A percentile compares a stretch with the other conserved stretches of the same genome.
Evolutionary conservation across 2,797 vertebrate species (phyloP).

Genomic region (Myripristis murdjan): DNA sequence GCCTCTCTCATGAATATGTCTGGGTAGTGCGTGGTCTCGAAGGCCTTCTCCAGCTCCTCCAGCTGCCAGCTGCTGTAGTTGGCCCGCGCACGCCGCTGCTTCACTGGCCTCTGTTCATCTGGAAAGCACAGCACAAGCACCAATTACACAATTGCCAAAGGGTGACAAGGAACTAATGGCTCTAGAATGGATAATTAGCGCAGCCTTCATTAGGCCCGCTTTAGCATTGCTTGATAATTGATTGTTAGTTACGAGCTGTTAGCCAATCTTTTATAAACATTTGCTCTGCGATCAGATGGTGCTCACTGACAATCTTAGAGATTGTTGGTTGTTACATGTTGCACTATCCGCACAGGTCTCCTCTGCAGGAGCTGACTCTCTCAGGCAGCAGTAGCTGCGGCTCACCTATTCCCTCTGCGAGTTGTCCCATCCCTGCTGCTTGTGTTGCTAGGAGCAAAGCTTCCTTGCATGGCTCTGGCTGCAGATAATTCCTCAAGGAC

Average conservation of each 20-base stretch:
- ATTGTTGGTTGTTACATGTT: slow-evolving; percentile 30
- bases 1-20: slow-evolving; percentile 92
- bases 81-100: slow-evolving; percentile 89
- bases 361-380: slow-evolving; percentile 8
- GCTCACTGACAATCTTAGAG: slow-evolving; percentile 70
- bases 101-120: slow-evolving; percentile 91
- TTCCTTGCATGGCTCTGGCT: slow-evolving; percentile 86
- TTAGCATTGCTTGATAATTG: slow-evolving; percentile 85
- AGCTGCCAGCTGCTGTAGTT: slow-evolving; percentile 94
- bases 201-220: slow-evolving; percentile 84
- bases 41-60: slow-evolving; percentile 91
- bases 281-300: slow-evolving; percentile 81
- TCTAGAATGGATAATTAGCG: slow-evolving; percentile 88
- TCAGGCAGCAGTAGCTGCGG: slow-evolving; percentile 5
- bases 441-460: slow-evolving; percentile 83
- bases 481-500: slow-evolving; percentile 85
- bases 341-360: slow-evolving; percentile 7
- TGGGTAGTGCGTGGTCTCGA: slow-evolving; percentile 89
- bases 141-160: slow-evolving; percentile 86
- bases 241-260: slow-evolving; percentile 89
- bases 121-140: slow-evolving; percentile 81
- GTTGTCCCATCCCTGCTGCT: slow-evolving; percentile 69
- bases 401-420: slow-evolving; percentile 84
- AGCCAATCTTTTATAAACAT: slow-evolving; percentile 88
- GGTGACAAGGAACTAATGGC: slow-evolving; percentile 87